Evolutionary conservation across 2,888 invertebrate genomes (phyloP), one percentile per base, ranked within the genome.

Genomic region (Eupithecia subumbrata): DNA sequence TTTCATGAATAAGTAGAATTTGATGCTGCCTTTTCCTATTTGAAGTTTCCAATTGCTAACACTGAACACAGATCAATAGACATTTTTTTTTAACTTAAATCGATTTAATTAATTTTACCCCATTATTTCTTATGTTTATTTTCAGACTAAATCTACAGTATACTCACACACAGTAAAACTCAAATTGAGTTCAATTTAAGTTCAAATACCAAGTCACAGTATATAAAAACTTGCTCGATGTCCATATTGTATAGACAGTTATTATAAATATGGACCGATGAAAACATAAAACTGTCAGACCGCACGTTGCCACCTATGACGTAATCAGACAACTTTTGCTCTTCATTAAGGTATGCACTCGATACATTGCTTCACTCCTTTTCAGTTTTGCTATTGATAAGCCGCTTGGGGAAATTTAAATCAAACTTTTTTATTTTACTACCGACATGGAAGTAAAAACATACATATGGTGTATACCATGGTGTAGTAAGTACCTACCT

Each of bases 251-350:
- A 48, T 48, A 48, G 48, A n/a, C 18, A n/a, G 11, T 22, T 56
- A 22, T 22, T 56, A 22, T 56, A 22, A 8, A 66, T 40, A 34
- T 48, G 60, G 71, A 71, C n/a, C 64, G 64, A 64, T 45, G n/a
- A 30, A 30, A 64, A 64, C 18, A 69, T 63, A 63, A 72, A 69
- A 69, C 63, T 30, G 56, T 8, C 69, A 73, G 69, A 73, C 63
- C 12, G 69, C 69, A 7, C 30, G 69, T 69, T n/a, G 45, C 68
- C 69, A 60, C 56, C 11, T 63, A 63, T 73, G 63, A 73, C 37
- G 73, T 48, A 73, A 73, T 73, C 63, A 45, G 16, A 64, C 63
- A 69, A 68, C 68, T 69, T 43, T 64, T 63, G 69, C 64, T 64
- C 37, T 30, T 64, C 43, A 34, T 71, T 22, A 14, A 2, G 25